phyloP scores from a whole-genome alignment of 2,888 invertebrate genomes.

The Drosophila borealis region DNA sequence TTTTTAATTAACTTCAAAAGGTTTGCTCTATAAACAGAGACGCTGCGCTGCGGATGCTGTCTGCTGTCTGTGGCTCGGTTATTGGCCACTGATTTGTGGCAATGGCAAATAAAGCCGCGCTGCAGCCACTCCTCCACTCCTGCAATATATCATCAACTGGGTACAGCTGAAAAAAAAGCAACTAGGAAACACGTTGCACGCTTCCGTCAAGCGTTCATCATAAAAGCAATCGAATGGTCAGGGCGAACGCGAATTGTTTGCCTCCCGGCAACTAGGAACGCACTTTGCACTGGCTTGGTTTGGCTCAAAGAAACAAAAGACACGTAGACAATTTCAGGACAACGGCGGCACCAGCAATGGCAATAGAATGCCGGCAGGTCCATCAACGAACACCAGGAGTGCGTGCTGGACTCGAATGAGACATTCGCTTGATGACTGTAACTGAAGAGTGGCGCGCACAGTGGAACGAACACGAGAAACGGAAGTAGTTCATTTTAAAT shows the following conservation, averaged over 20 bases:
- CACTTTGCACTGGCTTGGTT: background rate
- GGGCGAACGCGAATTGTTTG: conserved; percentile 52
- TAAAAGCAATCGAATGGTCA: conserved; percentile 50
- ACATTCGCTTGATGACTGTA: conserved; percentile 52
- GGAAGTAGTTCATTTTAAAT: background rate
- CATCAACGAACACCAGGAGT: conserved; percentile 38
- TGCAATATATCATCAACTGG: conserved; percentile 61
- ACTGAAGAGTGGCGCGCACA: conserved; percentile 17
- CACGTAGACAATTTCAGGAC: conserved; percentile 67
- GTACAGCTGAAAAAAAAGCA: conserved; percentile 20
- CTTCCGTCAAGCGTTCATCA: conserved; percentile 61
- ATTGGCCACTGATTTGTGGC: conserved; percentile 77
- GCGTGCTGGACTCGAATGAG: conserved; percentile 57
- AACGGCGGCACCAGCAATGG: conserved; percentile 28
- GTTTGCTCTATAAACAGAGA: conserved; percentile 55
- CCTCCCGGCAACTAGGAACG: conserved; percentile 3
- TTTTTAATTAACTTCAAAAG: conserved; percentile 77
- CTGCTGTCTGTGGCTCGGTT: conserved; percentile 28
- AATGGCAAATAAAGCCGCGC: conserved; percentile 62
- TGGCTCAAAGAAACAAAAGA: conserved; percentile 57
- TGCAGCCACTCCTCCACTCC: conserved; percentile 7
- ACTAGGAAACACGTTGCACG: conserved; percentile 46
- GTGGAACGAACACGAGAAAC: background rate
- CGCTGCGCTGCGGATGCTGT: background rate
- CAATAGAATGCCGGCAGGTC: conserved; percentile 37